These are phyloP conservation scores for Mus pahari DNA, from an alignment of 2,113 vertebrate species.

Conservation along the genomic window DNA sequence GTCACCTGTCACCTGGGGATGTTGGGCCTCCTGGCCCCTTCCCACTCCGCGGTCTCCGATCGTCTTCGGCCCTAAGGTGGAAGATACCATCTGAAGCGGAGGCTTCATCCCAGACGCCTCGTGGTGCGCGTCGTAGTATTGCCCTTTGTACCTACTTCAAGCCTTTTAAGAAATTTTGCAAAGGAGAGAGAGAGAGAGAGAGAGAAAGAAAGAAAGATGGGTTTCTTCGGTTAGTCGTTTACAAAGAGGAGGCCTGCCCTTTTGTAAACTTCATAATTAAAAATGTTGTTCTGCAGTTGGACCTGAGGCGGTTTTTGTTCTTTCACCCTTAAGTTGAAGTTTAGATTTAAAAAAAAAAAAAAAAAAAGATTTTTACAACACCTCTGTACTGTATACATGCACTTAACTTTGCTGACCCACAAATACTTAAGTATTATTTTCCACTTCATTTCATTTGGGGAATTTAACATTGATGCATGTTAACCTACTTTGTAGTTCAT, in stretches of 20 bases:
- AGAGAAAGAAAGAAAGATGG: fast-evolving
- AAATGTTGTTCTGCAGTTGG: not conserved
- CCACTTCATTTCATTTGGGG: not conserved
- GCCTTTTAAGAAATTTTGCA: not conserved
- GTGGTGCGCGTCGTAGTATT: not conserved
- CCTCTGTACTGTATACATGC: not conserved
- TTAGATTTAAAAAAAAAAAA: not conserved
- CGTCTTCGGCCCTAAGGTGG: not conserved
- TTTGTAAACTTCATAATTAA: not conserved
- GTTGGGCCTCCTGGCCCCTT: not conserved
- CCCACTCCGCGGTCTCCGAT: not conserved
- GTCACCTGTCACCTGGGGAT: not conserved
- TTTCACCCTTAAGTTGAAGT: not conserved
- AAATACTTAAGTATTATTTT: not conserved
- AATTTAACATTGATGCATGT: not conserved
- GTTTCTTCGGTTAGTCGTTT: not conserved
- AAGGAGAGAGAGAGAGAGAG: not conserved
- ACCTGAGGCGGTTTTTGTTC: not conserved
- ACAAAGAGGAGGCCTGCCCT: not conserved
- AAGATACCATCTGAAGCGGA: not conserved
- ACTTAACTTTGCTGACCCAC: not conserved
- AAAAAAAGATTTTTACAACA: not conserved
- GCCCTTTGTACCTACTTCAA: not conserved
- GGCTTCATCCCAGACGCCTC: not conserved
- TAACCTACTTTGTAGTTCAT: not conserved